phyloP scores from a whole-genome alignment of 2,888 invertebrate species.

The Tetropium fuscum region DNA sequence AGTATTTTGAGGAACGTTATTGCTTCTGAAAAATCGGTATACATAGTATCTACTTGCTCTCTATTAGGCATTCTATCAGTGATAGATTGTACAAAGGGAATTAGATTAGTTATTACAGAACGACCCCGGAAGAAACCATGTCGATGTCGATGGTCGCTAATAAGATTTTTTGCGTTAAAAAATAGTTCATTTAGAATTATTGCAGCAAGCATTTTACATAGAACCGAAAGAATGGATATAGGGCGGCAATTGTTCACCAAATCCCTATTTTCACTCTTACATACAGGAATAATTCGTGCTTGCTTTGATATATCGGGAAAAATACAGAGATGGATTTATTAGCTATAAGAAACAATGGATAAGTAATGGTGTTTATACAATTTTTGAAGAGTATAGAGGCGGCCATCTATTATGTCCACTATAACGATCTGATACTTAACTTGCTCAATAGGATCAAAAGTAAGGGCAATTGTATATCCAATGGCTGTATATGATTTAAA shows the following conservation, averaged over 20 bases:
- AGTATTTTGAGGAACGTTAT: no score
- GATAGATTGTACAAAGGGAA: conserved; percentile 5
- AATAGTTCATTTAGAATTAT: conserved; percentile 12
- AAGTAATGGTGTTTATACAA: no score
- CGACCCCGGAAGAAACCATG: conserved; percentile 13
- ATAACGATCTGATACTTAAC: no score
- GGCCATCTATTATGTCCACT: no score
- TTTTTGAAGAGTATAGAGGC: no score
- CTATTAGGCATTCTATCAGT: conserved; percentile 7
- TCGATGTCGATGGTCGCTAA: conserved; percentile 4
- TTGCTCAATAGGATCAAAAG: no score
- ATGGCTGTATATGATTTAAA: no score
- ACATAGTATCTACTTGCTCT: conserved; percentile 7
- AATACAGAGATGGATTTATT: no score
- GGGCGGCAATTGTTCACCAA: neutral
- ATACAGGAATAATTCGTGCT: conserved; percentile 12
- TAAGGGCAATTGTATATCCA: no score
- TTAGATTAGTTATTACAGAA: conserved; percentile 7
- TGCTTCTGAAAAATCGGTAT: neutral
- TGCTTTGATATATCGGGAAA: conserved; percentile 12
- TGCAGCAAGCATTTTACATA: conserved; percentile 15
- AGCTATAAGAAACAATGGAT: no score
- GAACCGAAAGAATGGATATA: conserved; percentile 13
- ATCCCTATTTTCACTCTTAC: conserved; percentile 13
- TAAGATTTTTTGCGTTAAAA: conserved; percentile 5